Evolutionary conservation across 2,113 vertebrate species (phyloP).

Genomic region (Paradisaea rubra): DNA sequence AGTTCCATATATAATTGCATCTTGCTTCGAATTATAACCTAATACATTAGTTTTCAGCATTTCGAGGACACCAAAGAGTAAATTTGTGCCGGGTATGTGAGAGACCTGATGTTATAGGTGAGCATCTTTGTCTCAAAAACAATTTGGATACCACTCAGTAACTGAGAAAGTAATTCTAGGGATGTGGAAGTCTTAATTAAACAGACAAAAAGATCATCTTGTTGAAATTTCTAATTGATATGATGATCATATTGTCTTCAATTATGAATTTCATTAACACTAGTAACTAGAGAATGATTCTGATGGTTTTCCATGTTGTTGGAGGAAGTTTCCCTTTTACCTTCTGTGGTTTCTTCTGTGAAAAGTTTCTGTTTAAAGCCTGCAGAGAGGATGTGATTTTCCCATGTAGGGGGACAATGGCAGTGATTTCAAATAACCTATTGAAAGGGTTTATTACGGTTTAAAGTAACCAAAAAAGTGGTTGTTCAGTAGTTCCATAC

Average conservation of each 20-base stretch:
- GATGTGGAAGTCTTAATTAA: background rate
- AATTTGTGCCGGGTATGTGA: background rate
- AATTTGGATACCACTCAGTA: background rate
- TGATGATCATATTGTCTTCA: background rate
- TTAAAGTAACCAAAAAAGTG: background rate
- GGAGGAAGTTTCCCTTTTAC: background rate
- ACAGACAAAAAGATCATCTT: background rate
- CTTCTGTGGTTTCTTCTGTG: background rate
- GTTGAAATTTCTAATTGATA: background rate
- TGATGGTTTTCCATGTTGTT: background rate
- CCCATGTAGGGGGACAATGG: background rate
- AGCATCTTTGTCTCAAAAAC: background rate
- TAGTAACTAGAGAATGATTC: background rate
- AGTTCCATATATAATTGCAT: background rate
- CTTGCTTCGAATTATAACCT: background rate
- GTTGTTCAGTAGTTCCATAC: background rate
- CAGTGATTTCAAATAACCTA: background rate
- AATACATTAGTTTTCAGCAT: background rate
- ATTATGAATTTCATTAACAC: background rate
- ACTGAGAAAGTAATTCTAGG: background rate
- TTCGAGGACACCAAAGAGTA: background rate
- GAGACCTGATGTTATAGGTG: background rate
- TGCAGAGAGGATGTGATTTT: background rate
- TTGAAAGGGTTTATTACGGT: background rate
- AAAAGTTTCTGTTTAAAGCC: background rate